These are phyloP conservation scores for Oxygymnocypris stewartii DNA, from an alignment of 2,113 vertebrate genomes.

Conservation along the genomic window DNA sequence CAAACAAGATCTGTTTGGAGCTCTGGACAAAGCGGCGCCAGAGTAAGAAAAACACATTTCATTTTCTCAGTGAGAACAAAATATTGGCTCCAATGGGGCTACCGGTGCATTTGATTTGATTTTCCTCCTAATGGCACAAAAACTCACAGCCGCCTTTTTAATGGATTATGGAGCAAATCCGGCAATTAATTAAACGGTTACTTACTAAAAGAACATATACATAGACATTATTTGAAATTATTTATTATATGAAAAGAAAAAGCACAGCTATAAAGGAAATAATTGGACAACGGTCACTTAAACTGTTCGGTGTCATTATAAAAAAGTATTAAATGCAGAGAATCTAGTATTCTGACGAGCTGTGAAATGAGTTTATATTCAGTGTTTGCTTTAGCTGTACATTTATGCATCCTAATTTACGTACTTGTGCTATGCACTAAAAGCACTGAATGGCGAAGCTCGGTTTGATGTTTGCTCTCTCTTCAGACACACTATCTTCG, in stretches of 20 bases:
- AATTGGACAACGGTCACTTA: background rate
- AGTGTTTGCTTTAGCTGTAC: background rate
- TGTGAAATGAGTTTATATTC: background rate
- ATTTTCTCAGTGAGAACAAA: background rate
- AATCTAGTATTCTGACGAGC: background rate
- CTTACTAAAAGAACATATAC: background rate
- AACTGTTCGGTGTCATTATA: background rate
- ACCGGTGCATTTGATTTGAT: background rate
- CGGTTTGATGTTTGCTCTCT: conserved; percentile 9
- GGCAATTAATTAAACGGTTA: too few relatives aligned
- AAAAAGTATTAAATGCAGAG: background rate
- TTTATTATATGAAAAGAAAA: background rate
- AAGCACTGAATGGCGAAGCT: background rate
- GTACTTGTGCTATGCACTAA: background rate
- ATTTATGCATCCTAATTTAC: background rate
- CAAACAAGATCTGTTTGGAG: conserved; percentile 88
- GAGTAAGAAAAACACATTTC: conserved; percentile 77
- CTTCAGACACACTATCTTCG: conserved; percentile 92
- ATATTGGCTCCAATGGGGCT: background rate
- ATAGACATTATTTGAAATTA: background rate
- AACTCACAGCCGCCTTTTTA: background rate
- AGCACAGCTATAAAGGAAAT: background rate
- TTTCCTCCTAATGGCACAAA: background rate
- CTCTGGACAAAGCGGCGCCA: conserved; percentile 89
- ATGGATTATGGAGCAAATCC: background rate